These are phyloP conservation scores for Psammodynastes pulverulentus DNA, from an alignment of 2,113 vertebrate genomes.

Conservation along the genomic window DNA sequence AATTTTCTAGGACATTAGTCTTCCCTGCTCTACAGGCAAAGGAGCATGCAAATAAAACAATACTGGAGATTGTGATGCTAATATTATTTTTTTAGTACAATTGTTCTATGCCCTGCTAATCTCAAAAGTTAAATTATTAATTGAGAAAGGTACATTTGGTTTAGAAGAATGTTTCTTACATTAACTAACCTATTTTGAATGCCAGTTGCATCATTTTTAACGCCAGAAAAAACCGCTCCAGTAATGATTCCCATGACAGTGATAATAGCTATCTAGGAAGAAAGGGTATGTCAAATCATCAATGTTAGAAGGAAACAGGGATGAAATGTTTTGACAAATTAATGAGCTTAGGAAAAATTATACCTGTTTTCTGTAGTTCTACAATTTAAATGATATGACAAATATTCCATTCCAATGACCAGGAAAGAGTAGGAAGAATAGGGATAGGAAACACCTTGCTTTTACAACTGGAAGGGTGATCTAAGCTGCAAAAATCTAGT, in stretches of 20 bases:
- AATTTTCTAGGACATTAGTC: background rate
- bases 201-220: slow-evolving; percentile 64
- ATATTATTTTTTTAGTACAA: too few species aligned
- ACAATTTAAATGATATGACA: background rate
- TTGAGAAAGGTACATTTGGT: background rate
- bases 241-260: slow-evolving; percentile 72
- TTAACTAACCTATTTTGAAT: slow-evolving; percentile 77
- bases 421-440: background rate
- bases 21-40: background rate
- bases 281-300: background rate
- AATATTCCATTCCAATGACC: background rate
- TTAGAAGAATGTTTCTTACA: background rate
- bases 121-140: background rate
- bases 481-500: background rate
- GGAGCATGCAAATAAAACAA: background rate
- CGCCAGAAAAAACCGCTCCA: slow-evolving; percentile 76
- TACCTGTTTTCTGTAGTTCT: background rate
- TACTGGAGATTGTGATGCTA: background rate
- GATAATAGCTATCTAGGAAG: slow-evolving; percentile 69
- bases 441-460: background rate
- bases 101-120: background rate
- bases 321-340: background rate
- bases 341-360: background rate
- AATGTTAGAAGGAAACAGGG: background rate
- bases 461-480: background rate